Evolutionary conservation across 2,113 vertebrate genomes (phyloP), one percentile per base, ranked within the genome.

Genomic region (Numida meleagris): DNA sequence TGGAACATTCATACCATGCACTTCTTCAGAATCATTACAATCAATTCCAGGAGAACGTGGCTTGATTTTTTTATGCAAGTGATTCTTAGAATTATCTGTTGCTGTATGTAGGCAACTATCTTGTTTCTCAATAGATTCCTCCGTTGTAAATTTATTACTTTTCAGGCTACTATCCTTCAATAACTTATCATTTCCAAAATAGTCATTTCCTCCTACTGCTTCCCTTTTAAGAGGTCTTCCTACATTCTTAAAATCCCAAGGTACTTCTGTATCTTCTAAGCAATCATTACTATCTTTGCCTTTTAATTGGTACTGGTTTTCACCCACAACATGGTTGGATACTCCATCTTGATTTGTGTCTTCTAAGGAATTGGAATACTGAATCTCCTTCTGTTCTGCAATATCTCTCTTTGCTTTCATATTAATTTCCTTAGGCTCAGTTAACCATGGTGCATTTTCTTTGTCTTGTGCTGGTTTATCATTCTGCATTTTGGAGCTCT

Each of bases 161-260:
- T 66, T 89, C 53, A 55, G 67, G 82, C 77, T 75, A 92, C 25
- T 76, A 72, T 65, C 86, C 90, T 93, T 90, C 63, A 88, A 82
- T 84, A 88, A 83, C 9, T 72, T 75, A 24, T 62, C 36, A 80
- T 91, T 95, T 96, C 66, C 86, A 75, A 65, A 95, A 83, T 16
- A 51, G 9, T 93, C 88, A 65, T 57, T 95, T 89, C 25, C 51
- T 95, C 34, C 85, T 45, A 57, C 46, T 75, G 16, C 76, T 93
- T 94, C 92, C 61, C 57, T 89, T 92, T 78, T 72, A 63, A 38
- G 80, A 83, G 58, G 40, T 45, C 72, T 89, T 91, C 82, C 77
- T 50, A 81, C 21, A 61, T 94, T 94, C 74, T 97, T 94, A 68
- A 90, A 86, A 76, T 93, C 53, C 72, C 76, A 82, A 91, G 51